Base-by-base conservation (phyloP, 2,888 invertebrate species). In the Limnephilus rhombicus region DNA sequence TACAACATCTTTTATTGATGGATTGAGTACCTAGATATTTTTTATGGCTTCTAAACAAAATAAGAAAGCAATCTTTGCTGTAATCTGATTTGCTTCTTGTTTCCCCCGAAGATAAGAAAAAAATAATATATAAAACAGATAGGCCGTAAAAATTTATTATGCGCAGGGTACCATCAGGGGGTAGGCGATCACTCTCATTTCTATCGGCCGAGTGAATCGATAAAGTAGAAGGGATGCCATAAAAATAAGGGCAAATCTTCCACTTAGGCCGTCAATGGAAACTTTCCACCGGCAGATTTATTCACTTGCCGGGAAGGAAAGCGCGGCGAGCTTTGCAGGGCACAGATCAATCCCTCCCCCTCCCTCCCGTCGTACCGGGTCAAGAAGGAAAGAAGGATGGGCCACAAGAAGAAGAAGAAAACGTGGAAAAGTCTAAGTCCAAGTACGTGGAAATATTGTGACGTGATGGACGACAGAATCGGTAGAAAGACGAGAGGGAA, bases 381-480 rank as follows among this genome's bases (percentile, higher is more conserved):
- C 68, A 68, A 68, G 68, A 68, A 24, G 18, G 24, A 68, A 68
- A 18, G 68, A 24, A 68, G 82, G 7, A n/a, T 83, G 83, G 83
- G 11, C 45, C 1, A 11, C 41, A 3, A 41, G 37, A 41, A 85
- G 29, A 31, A 18, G 37, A 24, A 41, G 4, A 41, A 41, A 18
- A 24, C 45, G 18, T 85, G 49, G 45, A 45, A 82, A 34, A 82
- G 34, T 81, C 81, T 85, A 34, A 86, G 93, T 91, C 92, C 92
- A 81, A 87, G 87, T 88, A 90, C 90, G 92, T 80, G 92, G 49
- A 93, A 92, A 92, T 92, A 93, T 93, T 93, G 91, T 92, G 93
- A 92, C 89, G 80, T 85, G 90, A 18, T 82, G 90, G 86, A 89
- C 41, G 90, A 53, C 41, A 34, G 91, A 92, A 93, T 91, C 92